phyloP scores from a whole-genome alignment of 2,797 vertebrate species.

The Hylomyscus alleni region DNA sequence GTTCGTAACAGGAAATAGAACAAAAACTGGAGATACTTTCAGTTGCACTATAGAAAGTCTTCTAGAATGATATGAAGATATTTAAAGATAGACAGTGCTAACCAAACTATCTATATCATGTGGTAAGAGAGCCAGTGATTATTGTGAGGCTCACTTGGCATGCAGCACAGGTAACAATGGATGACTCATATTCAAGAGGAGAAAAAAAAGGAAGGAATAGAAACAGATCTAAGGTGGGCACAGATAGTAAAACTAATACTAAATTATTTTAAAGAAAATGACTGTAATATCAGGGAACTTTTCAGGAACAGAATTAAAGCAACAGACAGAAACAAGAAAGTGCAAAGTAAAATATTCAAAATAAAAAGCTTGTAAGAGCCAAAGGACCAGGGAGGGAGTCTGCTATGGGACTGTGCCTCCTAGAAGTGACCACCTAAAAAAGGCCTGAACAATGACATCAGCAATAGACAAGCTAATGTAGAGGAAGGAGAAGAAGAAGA shows the following conservation, averaged over 20 bases:
- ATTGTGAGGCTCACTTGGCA: background rate
- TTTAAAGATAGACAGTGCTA: background rate
- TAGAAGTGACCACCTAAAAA: background rate
- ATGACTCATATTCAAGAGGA: background rate
- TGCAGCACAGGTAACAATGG: background rate
- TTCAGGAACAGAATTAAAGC: background rate
- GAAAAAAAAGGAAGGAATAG: background rate
- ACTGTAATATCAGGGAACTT: background rate
- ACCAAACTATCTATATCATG: background rate
- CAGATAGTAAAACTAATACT: background rate
- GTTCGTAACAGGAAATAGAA: background rate
- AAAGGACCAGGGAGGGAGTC: background rate
- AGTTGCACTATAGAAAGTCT: background rate
- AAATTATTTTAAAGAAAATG: background rate
- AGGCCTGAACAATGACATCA: background rate
- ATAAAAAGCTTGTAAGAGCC: background rate
- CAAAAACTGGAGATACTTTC: background rate
- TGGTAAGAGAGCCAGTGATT: background rate
- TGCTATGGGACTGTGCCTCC: background rate
- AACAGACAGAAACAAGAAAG: background rate
- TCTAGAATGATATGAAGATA: background rate
- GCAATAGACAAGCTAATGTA: background rate
- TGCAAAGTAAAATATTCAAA: background rate
- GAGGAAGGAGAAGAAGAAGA: too few species aligned
- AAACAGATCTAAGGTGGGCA: background rate